phyloP scores from a whole-genome alignment of 2,888 invertebrate genomes.

The Dinocampus coccinellae region DNA sequence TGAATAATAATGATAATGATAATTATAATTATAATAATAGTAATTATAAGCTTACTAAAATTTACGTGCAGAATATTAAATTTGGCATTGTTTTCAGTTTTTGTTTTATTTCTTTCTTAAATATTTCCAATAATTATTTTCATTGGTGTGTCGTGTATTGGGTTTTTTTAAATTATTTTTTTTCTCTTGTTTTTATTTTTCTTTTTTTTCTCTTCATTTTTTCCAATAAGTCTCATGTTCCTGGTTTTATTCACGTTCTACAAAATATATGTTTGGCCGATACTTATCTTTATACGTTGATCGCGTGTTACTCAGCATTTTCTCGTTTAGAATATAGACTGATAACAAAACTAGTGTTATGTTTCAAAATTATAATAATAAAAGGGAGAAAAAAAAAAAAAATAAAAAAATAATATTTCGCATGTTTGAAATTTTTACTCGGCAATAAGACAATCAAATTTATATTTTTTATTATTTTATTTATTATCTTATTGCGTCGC shows the following conservation, averaged over 20 bases:
- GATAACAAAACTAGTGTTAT: too few relatives aligned
- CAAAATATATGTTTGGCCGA: not conserved
- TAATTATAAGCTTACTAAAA: not conserved
- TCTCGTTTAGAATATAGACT: too few relatives aligned
- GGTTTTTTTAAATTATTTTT: not conserved
- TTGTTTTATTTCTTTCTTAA: not conserved
- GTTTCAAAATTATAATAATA: too few relatives aligned
- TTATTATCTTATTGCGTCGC: too few relatives aligned
- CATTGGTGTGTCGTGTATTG: not conserved
- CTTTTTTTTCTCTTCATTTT: not conserved
- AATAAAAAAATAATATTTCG: not conserved
- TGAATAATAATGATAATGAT: not conserved
- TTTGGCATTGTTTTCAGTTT: not conserved
- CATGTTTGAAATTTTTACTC: not conserved
- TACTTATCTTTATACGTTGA: not conserved
- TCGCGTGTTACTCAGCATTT: not conserved
- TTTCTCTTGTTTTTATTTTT: not conserved
- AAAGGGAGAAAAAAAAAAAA: not conserved
- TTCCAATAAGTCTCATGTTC: not conserved
- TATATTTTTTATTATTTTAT: not conserved
- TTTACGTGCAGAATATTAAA: not conserved
- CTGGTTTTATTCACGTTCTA: not conserved
- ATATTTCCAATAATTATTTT: not conserved
- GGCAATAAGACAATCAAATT: not conserved
- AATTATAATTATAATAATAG: not conserved